Evolutionary conservation across 2,797 vertebrate genomes (phyloP).

Genomic region (Mormyrops attenuatus): DNA sequence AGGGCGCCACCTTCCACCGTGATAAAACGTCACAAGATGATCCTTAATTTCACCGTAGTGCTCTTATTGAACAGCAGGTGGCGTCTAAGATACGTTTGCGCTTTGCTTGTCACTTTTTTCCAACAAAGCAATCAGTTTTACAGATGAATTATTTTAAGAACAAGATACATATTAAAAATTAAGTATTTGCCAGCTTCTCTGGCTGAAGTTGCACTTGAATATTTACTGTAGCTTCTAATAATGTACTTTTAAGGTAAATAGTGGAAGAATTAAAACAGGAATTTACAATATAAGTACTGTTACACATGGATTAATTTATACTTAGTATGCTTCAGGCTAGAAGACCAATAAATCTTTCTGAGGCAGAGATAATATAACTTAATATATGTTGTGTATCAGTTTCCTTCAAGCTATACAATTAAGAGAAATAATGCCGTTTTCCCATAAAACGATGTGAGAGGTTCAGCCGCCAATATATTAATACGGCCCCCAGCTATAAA

Average conservation of each 20-base stretch:
- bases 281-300: not conserved
- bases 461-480: not conserved
- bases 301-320: not conserved
- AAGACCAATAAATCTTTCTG: conserved; percentile 5
- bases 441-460: not conserved
- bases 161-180: not conserved
- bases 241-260: not conserved
- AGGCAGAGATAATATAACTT: not conserved
- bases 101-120: not conserved
- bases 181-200: not conserved
- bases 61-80: conserved; percentile 3
- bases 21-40: not conserved
- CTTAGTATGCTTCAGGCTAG: not conserved
- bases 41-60: not conserved
- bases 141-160: conserved; percentile 3
- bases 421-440: not conserved
- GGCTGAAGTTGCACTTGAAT: not conserved
- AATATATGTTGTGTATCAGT: not conserved
- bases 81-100: conserved; percentile 13
- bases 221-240: conserved; percentile 1
- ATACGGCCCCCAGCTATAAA: not conserved
- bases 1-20: conserved; percentile 11
- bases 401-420: conserved; percentile 10
- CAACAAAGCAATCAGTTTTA: not conserved
- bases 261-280: not conserved